Evolutionary conservation across 1,140 invertebrate genomes (phyloP), one percentile per base, ranked within the genome.

Genomic region (Nasonia vitripennis): DNA sequence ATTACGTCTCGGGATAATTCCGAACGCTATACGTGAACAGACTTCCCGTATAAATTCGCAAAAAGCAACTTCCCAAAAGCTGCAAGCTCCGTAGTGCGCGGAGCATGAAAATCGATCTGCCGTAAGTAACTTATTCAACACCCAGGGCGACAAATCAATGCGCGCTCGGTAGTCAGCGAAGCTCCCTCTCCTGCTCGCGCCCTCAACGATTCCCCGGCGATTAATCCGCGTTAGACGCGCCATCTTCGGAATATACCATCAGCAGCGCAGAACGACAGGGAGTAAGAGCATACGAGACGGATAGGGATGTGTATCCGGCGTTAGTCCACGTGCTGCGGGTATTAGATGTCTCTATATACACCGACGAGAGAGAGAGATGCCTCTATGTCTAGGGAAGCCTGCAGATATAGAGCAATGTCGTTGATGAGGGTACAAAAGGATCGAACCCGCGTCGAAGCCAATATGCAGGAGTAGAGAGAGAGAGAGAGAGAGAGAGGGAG

Each of bases 371-470:
- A 62, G 2, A 55, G 17, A 55, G 51, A 55, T 12, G 34, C 34
- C 34, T 37, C 34, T 37, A 37, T 27, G n/a, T 71, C 68, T n/a
- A 71, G 73, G 20, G 73, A n/a, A 23, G 9, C 2, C 5, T 41
- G 37, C 34, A 41, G 73, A 31, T 62, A 62, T 62, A 41, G 17
- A 74, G 37, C 73, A 74, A 74, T 74, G 73, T 12, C 14, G 41
- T 20, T 71, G 79, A 81, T 71, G 79, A 81, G 67, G 79, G 67
- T 81, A 27, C 37, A 71, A 81, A 81, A 70, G 79, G 37, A 81
- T 81, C 62, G 78, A 67, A 67, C 31, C 41, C 27, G 2, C 55
- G 55, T 62, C 55, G 55, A 62, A 62, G 20, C 55, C 55, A 62
- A n/a, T 7, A 17, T 37, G 34, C 20, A 55, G 9, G 41, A 45